Conservation (phyloP, 2,113 vertebrate species). For the Oreochromis spilurus region DNA sequence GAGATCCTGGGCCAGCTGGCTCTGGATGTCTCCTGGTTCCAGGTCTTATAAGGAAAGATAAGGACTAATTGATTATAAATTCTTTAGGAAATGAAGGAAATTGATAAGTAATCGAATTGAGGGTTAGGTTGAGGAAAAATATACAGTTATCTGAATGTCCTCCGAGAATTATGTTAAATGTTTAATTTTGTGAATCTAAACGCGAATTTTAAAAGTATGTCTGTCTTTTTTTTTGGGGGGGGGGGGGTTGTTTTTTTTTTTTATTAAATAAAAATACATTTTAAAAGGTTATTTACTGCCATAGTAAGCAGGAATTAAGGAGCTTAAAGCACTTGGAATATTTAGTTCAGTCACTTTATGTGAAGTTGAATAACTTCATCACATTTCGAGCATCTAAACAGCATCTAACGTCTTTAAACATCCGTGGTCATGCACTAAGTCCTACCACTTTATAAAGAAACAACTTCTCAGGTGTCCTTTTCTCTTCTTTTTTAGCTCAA, state of each 20-base stretch:
- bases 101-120: neutral
- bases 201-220: neutral
- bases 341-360: neutral
- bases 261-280: accelerated
- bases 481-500: neutral
- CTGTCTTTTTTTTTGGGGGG: accelerated
- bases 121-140: neutral
- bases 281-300: neutral
- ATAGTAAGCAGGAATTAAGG: neutral
- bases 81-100: neutral
- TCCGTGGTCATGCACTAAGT: neutral
- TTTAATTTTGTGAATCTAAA: neutral
- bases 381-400: neutral
- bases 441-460: neutral
- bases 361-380: neutral
- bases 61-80: neutral
- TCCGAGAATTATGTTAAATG: neutral
- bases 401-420: neutral
- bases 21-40: neutral
- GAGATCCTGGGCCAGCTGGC: neutral
- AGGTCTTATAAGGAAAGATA: neutral
- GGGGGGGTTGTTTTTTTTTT: no score
- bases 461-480: neutral
- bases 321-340: neutral
- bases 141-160: neutral